Conservation (phyloP, 2,797 vertebrate species). For the Simalia tracyae region DNA sequence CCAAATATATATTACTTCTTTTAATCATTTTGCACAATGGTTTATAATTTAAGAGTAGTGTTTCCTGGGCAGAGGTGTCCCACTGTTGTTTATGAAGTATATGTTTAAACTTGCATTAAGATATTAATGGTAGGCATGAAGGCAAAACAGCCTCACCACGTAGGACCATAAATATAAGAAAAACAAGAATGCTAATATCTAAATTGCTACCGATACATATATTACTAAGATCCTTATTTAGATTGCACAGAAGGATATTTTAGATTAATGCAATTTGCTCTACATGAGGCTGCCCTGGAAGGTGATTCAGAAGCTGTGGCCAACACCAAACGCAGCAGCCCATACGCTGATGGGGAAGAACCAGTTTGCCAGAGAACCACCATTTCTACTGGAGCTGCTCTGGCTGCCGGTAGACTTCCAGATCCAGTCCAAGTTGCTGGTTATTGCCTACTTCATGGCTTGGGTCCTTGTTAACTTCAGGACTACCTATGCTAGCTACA, state of each 20-base stretch:
- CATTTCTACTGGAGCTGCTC: not conserved
- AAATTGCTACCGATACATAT: not conserved
- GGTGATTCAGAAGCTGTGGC: not conserved
- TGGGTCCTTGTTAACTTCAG: not conserved
- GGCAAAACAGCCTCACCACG: not conserved
- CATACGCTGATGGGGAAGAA: not conserved
- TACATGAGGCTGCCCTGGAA: not conserved
- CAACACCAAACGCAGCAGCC: not conserved
- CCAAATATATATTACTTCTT: not conserved
- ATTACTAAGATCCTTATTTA: not conserved
- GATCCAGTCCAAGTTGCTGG: not conserved
- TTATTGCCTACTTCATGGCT: not conserved
- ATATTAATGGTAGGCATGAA: not conserved
- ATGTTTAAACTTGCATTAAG: not conserved
- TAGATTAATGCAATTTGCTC: not conserved
- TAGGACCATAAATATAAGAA: not conserved
- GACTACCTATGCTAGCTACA: not conserved
- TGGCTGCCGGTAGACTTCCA: not conserved
- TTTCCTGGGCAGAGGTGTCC: not conserved
- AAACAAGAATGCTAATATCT: not conserved
- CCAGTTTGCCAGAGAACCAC: not conserved
- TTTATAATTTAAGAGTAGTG: not conserved
- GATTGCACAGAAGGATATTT: not conserved
- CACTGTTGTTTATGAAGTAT: not conserved
- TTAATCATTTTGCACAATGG: not conserved